phyloP scores from a whole-genome alignment of 1,140 invertebrate species.

The Nomia melanderi region DNA sequence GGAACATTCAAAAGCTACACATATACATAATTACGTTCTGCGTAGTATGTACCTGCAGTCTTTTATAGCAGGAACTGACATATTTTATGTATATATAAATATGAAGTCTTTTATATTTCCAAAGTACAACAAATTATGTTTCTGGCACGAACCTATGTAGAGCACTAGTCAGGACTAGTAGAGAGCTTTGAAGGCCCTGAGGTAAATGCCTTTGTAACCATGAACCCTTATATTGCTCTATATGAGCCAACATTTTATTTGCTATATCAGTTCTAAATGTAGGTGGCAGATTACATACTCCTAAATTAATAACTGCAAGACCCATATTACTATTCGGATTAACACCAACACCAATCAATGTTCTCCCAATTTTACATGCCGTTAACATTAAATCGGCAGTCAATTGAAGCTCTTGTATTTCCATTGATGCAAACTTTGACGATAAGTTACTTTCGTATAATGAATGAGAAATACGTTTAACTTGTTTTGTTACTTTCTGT shows the following conservation, averaged over 20 bases:
- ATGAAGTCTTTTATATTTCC: slow-evolving; percentile 28
- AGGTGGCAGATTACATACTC: slow-evolving; percentile 83
- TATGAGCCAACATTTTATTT: slow-evolving; percentile 84
- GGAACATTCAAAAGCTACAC: slow-evolving; percentile 36
- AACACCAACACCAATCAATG: slow-evolving; percentile 83
- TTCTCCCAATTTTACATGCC: slow-evolving; percentile 84
- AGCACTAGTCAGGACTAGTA: slow-evolving; percentile 81
- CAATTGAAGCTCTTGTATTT: slow-evolving; percentile 83
- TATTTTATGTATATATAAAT: slow-evolving; percentile 21
- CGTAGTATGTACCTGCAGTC: slow-evolving; percentile 21
- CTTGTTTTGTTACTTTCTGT: slow-evolving; percentile 83
- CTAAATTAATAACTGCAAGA: slow-evolving; percentile 84
- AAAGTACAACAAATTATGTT: slow-evolving; percentile 65
- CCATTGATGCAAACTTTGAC: slow-evolving; percentile 78
- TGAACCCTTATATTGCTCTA: slow-evolving; percentile 83
- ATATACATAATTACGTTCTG: slow-evolving; percentile 17
- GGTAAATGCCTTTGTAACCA: slow-evolving; percentile 83
- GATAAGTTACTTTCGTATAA: slow-evolving; percentile 78
- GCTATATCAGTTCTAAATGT: slow-evolving; percentile 85
- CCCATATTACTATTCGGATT: slow-evolving; percentile 85
- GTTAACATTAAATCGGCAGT: slow-evolving; percentile 85
- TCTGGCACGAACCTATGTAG: slow-evolving; percentile 82
- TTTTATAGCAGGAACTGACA: slow-evolving; percentile 46
- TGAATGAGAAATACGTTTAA: slow-evolving; percentile 82
- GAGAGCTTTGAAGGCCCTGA: slow-evolving; percentile 82